phyloP scores from a whole-genome alignment of 2,797 vertebrate species.

The Girardinus metallicus region DNA sequence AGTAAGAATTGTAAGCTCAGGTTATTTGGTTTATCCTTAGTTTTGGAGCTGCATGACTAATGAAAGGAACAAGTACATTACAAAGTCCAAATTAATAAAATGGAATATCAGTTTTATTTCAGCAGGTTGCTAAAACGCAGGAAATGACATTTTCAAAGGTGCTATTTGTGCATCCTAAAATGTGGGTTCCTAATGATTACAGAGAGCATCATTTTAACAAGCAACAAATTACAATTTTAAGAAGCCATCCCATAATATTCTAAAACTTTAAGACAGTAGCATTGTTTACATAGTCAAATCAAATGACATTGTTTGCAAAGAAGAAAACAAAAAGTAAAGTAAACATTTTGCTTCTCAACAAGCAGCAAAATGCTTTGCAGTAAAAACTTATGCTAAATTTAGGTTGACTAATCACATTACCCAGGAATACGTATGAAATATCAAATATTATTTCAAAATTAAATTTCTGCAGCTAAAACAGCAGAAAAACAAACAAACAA shows the following conservation, averaged over 20 bases:
- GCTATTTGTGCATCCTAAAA: neutral
- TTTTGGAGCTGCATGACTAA: neutral
- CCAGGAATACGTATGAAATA: slow-evolving; percentile 22
- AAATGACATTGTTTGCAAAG: neutral
- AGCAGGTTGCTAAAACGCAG: neutral
- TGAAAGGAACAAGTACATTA: neutral
- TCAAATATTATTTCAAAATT: neutral
- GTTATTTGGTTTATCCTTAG: neutral
- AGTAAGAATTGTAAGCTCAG: neutral
- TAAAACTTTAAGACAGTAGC: neutral
- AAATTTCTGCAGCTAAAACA: neutral
- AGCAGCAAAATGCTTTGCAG: slow-evolving; percentile 4
- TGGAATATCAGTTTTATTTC: neutral
- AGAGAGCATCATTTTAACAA: neutral
- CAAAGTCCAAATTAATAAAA: slow-evolving; percentile 16
- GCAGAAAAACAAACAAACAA: neutral
- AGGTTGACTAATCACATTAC: slow-evolving; percentile 25
- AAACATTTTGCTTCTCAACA: neutral
- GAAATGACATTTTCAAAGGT: neutral
- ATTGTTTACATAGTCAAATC: neutral
- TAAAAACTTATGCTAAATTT: neutral
- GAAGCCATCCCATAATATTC: neutral
- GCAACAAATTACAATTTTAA: neutral
- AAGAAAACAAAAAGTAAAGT: neutral
- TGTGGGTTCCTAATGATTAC: neutral